Base-by-base conservation (phyloP, 2,797 vertebrate species). In the Malacoctenus gilli region DNA sequence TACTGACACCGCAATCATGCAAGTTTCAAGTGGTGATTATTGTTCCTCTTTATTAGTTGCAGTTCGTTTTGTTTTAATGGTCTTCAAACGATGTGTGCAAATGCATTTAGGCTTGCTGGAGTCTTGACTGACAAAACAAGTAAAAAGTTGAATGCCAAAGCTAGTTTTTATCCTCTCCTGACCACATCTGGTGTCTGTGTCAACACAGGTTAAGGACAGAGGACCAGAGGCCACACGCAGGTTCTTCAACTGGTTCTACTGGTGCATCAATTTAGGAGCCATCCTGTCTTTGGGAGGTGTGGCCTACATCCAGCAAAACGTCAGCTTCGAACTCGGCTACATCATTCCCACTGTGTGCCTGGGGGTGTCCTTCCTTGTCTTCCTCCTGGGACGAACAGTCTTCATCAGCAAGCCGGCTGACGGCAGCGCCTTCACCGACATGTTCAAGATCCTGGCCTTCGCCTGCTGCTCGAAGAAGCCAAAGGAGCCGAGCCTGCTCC, bases 231-330 rank as follows among this genome's bases (percentile, higher is more conserved):
- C 96, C 57, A 98, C 96, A 0, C 90, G 96, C 1, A 89, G 96
- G 31, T 99, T 99, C 89, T 99, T 99, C 77, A 99, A 99, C 80
- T 98, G 96, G 97, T 99, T 99, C 85, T 99, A 99, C 62, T 99
- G 97, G 97, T 97, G 95, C 90, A 98, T 99, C 67, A 99, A 98
- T 35, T 73, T 98, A 76, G 96, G 97, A 35, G 96, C 97, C 0
- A 96, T 98, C 68, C 4, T 98, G 0, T 97, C 96, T 0, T 86
- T 99, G 62, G 95, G 96, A 13, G 93, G 93, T 34, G 91, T 98
- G 41, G 96, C 96, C 0, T 99, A 97, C 81, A 91, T 98, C 41
- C 96, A 98, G 68, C 97, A 99, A 85, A 99, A 98, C 1, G 4
- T 92, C 51, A 92, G 84, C 80, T 99, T 99, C 35, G 59, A 87